Base-by-base conservation (phyloP, 2,888 invertebrate genomes). In the Dastarcus helophoroides region DNA sequence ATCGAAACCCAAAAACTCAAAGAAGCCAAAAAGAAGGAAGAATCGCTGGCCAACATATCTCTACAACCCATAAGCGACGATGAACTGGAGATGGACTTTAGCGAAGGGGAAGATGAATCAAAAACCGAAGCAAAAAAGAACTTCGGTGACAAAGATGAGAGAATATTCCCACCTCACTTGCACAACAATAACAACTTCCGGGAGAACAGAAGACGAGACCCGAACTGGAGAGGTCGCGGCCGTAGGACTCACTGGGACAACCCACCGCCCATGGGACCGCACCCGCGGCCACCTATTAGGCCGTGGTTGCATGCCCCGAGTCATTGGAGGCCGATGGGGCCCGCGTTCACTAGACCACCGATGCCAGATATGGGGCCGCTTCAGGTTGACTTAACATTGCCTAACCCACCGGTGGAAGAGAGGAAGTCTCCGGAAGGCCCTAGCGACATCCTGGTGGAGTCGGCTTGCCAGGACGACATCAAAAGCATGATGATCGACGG, bases 401-500 rank as follows among this genome's bases (percentile, higher is more conserved):
- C 14, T 22, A n/a, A 15, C 17, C 22, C 16, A 14, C 21, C 11
- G 11, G 9, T 1, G 12, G 25, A 12, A 11, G 38, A 38, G 6
- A 24, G 38, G 35, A 31, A 43, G 35, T 44, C 48, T 2, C 43
- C 46, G 8, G 47, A 46, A 4, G 29, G 33, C 19, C 22, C 36
- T n/a, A 22, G 14, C 6, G 39, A 39, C 19, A 26, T 44, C 9
- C 34, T 38, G 3, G 39, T 43, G 6, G 40, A 43, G 34, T 41
- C 41, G 40, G 71, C 73, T 8, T 65, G 70, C 41, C 67, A 69
- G 31, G 83, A 84, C 50, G 73, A 81, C 1, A 78, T 80, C 43
- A 79, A 79, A 44, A 78, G 79, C 3, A 84, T 90, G 17, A 77
- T 76, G 35, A 86, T 93, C 24, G 89, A 89, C 53, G 79, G 79